These are phyloP conservation scores for Neoaliturus tenellus DNA, from an alignment of 2,888 invertebrate genomes.

Conservation along the genomic window DNA sequence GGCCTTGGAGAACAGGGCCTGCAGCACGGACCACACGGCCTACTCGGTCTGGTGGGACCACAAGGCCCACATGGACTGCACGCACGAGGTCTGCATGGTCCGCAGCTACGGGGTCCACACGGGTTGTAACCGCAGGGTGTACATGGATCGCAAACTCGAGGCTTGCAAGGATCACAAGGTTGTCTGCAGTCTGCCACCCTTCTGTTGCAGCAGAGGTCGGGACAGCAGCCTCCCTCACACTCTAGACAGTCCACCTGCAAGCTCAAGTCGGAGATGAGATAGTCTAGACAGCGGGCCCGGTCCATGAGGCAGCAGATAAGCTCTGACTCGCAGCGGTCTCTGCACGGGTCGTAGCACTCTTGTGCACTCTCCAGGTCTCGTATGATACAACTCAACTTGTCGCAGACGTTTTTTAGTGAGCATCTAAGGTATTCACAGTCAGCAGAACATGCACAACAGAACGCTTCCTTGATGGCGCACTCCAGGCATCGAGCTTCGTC, in stretches of 20 bases:
- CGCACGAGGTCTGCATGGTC: neutral
- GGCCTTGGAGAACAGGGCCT: neutral
- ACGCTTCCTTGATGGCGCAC: neutral
- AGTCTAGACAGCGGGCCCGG: neutral
- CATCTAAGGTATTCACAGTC: neutral
- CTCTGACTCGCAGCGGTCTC: neutral
- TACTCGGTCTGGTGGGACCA: neutral
- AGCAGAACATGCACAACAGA: neutral
- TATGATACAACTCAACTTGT: neutral
- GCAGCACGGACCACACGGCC: neutral
- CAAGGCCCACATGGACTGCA: neutral
- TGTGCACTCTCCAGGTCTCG: neutral
- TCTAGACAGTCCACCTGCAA: neutral
- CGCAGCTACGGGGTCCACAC: neutral
- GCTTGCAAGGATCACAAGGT: neutral
- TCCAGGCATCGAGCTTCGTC: neutral
- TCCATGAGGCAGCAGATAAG: neutral
- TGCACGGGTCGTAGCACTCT: neutral
- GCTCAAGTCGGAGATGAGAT: neutral
- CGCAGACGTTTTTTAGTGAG: neutral
- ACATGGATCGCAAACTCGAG: neutral
- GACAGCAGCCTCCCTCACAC: neutral
- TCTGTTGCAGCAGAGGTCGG: neutral
- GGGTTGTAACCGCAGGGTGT: neutral
- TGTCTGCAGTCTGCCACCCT: neutral